These are phyloP conservation scores for Cheilosia grossa DNA, from an alignment of 2,888 invertebrate species.

Conservation along the genomic window DNA sequence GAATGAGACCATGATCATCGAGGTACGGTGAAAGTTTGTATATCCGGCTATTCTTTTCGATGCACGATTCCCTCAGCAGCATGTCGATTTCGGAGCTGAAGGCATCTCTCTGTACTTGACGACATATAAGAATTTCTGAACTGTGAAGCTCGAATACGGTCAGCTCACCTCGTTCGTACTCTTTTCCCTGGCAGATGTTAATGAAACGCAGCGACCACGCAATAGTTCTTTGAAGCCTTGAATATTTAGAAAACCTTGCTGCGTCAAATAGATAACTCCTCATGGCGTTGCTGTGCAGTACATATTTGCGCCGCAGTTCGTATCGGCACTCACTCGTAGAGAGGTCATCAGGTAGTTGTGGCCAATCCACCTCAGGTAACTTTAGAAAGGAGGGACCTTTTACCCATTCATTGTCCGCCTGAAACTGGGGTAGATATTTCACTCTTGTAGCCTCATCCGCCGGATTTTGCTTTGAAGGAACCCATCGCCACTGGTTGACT, in stretches of 20 bases:
- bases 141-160: neutral
- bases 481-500: slow-evolving; percentile 31
- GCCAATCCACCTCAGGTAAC: slow-evolving; percentile 12
- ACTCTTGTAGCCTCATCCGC: slow-evolving; percentile 27
- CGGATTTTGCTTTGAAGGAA: slow-evolving; percentile 27
- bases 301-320: neutral
- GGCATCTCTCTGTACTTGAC: slow-evolving; percentile 1
- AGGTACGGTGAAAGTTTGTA: no score
- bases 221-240: slow-evolving; percentile 11
- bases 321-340: neutral
- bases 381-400: slow-evolving; percentile 21
- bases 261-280: neutral
- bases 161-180: neutral
- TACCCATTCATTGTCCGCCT: slow-evolving; percentile 15
- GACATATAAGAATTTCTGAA: slow-evolving; percentile 11
- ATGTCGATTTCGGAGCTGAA: neutral
- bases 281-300: neutral
- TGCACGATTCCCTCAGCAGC: no score
- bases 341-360: slow-evolving; percentile 8
- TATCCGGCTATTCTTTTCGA: no score
- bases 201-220: neutral
- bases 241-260: slow-evolving; percentile 1
- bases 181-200: neutral
- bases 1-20: no score
- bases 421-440: slow-evolving; percentile 6